These are phyloP conservation scores for Crocodylus rhombifer DNA, from an alignment of 2,797 vertebrate species.

Conservation along the genomic window DNA sequence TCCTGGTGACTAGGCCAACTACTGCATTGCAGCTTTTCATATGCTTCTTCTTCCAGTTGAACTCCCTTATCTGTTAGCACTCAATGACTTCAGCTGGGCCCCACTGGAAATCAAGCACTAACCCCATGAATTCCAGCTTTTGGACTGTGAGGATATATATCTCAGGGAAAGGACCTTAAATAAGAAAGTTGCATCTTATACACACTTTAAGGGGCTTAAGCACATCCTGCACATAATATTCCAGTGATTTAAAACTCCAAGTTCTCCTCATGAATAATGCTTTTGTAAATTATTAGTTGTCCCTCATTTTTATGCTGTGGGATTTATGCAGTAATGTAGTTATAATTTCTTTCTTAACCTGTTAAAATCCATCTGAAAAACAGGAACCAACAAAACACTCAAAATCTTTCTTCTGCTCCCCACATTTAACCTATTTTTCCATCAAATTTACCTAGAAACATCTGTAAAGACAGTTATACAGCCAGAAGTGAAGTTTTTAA, in stretches of 20 bases:
- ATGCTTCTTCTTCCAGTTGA: neutral
- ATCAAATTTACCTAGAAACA: neutral
- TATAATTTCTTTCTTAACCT: neutral
- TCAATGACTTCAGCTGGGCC: neutral
- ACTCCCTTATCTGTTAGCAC: neutral
- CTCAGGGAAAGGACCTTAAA: neutral
- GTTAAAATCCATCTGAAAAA: neutral
- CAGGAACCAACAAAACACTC: neutral
- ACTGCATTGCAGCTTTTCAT: neutral
- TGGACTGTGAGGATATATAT: neutral
- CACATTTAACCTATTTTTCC: neutral
- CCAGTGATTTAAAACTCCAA: neutral
- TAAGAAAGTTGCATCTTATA: neutral
- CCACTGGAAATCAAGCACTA: neutral
- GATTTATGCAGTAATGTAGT: neutral
- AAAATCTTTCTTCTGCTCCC: neutral
- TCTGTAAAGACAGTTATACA: neutral
- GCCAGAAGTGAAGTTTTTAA: conserved; percentile 44
- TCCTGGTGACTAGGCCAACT: neutral
- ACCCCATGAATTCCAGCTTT: neutral
- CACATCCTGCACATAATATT: neutral
- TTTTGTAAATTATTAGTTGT: neutral
- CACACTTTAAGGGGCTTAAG: neutral
- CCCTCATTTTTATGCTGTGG: neutral
- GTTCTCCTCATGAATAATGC: neutral